Evolutionary conservation across 64 coral and sea anemone species (phyloP), one percentile per base, ranked within the genome.

Genomic region (Porites lutea): DNA sequence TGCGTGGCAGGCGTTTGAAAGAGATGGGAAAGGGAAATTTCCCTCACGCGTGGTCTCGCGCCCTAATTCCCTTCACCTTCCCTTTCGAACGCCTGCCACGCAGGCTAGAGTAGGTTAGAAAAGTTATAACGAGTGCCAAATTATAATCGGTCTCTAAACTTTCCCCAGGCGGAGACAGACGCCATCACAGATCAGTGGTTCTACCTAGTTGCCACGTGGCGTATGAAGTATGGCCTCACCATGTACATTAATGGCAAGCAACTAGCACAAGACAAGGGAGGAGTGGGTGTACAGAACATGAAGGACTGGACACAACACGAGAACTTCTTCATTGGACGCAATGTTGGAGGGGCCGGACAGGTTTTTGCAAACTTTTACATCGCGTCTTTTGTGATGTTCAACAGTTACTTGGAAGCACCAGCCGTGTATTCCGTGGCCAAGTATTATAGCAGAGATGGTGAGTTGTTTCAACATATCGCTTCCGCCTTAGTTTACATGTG

Each of bases 401-500:
- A 88, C 7, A 72, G 74, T 15, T 71, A 82, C 61, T 83, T 98
- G 13, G 48, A 74, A 44, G 73, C 93, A 2, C 57, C 66, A 18
- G 90, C 50, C 2, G 93, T 88, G 27, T 81, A 65, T 61, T 57
- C 81, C 81, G 91, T 93, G 4, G 95, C 86, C 70, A 90, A 81
- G 50, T 98, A 95, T 72, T 98, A 98, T 61, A 85, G 72, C 15
- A 93, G 59, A 59, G 85, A 91, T 79, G 93, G 96, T 98, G 71
- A 87, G 96, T 52, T 73, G 27, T 37, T 37, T 37, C 27, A 37
- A 1, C 27, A 37, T 37, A 37, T 37, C 27, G 27, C 27, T 37
- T 37, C 27, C 27, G 27, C 27, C 27, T 37, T 37, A 37, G 27
- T 37, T 37, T 37, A 37, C 27, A 37, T 37, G 27, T 37, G 27